Evolutionary conservation across 2,888 invertebrate species (phyloP).

Genomic region (Hydraecia micacea): DNA sequence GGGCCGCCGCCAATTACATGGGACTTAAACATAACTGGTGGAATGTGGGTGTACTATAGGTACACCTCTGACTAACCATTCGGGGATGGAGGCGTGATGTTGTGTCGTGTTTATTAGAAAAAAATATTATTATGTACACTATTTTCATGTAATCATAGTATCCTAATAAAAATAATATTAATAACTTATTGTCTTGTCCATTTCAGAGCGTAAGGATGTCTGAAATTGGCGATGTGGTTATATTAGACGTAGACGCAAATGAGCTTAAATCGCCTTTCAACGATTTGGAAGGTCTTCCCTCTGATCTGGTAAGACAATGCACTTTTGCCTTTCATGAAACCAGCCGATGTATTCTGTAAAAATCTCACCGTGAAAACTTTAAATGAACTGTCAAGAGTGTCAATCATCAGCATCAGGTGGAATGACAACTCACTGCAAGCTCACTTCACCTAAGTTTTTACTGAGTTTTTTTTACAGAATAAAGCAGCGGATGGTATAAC

Average conservation of each 20-base stretch:
- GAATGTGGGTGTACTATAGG: not conserved
- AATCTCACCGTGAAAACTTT: not conserved
- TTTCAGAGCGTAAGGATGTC: constrained; percentile 93
- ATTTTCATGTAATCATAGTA: not conserved
- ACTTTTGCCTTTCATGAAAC: constrained; percentile 15
- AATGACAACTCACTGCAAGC: not conserved
- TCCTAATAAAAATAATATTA: not conserved
- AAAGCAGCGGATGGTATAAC: not conserved
- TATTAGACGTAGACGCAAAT: constrained; percentile 98
- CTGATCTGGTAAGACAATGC: constrained; percentile 93
- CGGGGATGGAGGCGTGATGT: not conserved
- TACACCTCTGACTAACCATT: not conserved
- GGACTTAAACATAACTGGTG: no score
- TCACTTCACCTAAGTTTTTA: not conserved
- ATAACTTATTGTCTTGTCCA: constrained; percentile 43
- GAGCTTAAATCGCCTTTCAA: constrained; percentile 96
- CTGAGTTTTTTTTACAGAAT: not conserved
- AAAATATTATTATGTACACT: not conserved
- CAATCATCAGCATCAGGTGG: not conserved
- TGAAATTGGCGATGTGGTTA: constrained; percentile 98
- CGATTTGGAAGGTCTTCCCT: constrained; percentile 96
- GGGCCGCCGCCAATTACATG: not conserved
- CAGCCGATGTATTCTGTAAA: not conserved
- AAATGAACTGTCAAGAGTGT: not conserved
- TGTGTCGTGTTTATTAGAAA: not conserved